These are phyloP conservation scores for Oryzaephilus surinamensis DNA, from an alignment of 1,140 invertebrate genomes.

Conservation along the genomic window DNA sequence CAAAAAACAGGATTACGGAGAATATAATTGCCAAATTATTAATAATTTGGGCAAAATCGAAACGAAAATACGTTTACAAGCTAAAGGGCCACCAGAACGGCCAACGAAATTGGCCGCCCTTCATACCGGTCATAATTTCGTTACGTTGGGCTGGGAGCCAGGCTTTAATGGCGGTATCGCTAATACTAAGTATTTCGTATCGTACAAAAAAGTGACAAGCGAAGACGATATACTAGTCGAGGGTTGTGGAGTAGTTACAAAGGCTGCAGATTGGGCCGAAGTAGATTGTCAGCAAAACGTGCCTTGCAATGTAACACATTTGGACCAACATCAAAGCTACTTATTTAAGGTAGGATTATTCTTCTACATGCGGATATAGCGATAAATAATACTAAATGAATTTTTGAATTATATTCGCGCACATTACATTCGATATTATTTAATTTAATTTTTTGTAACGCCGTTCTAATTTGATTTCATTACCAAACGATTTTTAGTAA, in stretches of 20 bases:
- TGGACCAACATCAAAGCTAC: conserved; percentile 76
- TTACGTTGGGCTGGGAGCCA: conserved; percentile 70
- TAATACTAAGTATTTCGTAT: conserved; percentile 77
- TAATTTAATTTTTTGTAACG: too few relatives aligned
- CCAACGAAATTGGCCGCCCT: conserved; percentile 59
- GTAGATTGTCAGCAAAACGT: conserved; percentile 73
- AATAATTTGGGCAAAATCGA: conserved; percentile 66
- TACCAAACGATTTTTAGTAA: too few relatives aligned
- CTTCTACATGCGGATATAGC: too few relatives aligned
- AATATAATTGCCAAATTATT: conserved; percentile 75
- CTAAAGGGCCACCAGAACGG: conserved; percentile 73
- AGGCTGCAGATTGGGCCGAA: conserved; percentile 60
- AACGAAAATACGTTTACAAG: conserved; percentile 68
- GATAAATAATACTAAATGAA: too few relatives aligned
- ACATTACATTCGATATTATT: too few relatives aligned
- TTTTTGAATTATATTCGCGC: too few relatives aligned
- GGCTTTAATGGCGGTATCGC: conserved; percentile 82
- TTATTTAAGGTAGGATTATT: conserved; percentile 72
- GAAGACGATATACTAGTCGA: conserved; percentile 49
- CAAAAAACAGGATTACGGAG: conserved; percentile 72
- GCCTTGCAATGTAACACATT: conserved; percentile 73
- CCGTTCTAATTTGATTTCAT: too few relatives aligned
- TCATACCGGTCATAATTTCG: conserved; percentile 62
- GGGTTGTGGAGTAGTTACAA: conserved; percentile 48
- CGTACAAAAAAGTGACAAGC: conserved; percentile 52